Evolutionary conservation across 2,113 vertebrate species (phyloP).

Genomic region (Anoplopoma fimbria): DNA sequence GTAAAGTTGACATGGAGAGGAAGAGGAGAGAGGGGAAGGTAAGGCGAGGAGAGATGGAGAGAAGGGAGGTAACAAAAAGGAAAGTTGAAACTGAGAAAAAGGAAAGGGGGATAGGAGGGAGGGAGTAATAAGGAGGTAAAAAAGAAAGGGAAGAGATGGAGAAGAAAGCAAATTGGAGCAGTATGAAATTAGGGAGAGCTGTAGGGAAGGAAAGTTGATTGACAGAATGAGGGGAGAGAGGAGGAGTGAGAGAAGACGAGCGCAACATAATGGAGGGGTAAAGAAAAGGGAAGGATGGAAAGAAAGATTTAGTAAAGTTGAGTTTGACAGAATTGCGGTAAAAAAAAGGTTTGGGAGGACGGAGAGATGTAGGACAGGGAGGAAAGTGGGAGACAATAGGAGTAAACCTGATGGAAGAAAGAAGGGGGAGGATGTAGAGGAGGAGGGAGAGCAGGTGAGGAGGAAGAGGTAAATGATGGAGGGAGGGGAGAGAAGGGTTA

Average conservation of each 20-base stretch:
- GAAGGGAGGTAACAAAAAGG: background rate
- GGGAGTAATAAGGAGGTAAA: background rate
- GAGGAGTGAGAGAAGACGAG: background rate
- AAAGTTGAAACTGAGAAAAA: no score
- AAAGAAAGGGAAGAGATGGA: background rate
- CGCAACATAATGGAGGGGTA: background rate
- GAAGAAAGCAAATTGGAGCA: background rate
- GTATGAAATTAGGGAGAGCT: background rate
- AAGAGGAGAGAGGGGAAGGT: no score
- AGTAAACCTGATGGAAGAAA: background rate
- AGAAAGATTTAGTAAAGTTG: no score
- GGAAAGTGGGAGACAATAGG: background rate
- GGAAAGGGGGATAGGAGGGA: no score
- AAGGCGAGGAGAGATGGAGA: no score
- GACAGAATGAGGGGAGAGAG: background rate
- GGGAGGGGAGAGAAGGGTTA: background rate
- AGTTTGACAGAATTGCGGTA: background rate
- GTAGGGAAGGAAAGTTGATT: background rate
- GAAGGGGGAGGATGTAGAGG: background rate
- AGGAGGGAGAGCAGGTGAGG: background rate
- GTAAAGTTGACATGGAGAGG: background rate
- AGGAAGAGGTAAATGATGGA: background rate
- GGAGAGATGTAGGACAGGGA: background rate
- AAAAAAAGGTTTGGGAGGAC: background rate
- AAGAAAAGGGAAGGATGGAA: no score